Evolutionary conservation across 1,140 invertebrate species (phyloP).

Genomic region (Polyergus mexicanus): DNA sequence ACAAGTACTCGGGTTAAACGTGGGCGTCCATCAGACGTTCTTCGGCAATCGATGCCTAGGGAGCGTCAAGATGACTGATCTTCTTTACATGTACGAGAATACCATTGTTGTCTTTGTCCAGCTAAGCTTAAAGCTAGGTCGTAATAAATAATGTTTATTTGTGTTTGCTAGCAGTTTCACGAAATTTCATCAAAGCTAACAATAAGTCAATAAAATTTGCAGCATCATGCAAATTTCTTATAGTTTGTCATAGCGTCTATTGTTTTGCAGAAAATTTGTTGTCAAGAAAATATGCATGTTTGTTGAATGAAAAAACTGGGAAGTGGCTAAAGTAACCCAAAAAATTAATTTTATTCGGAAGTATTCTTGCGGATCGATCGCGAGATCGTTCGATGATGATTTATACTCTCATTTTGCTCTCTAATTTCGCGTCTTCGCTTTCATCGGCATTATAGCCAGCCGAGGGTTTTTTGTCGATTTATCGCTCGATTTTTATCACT

Average conservation of each 20-base stretch:
- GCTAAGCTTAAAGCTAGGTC: background rate
- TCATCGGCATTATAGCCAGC: background rate
- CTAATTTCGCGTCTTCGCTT: background rate
- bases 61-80: background rate
- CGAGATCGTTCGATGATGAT: slow-evolving; percentile 17
- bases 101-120: slow-evolving; percentile 1
- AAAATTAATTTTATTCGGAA: slow-evolving; percentile 22
- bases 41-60: slow-evolving; percentile 1
- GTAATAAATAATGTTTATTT: background rate
- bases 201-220: no score
- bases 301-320: background rate
- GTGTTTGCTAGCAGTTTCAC: no score
- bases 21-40: slow-evolving; percentile 5
- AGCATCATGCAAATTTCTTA: no score
- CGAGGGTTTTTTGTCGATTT: slow-evolving; percentile 23
- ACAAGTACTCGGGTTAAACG: background rate
- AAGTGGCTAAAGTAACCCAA: background rate
- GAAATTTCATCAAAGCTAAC: no score
- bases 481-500: slow-evolving; percentile 40
- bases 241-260: no score
- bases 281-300: no score
- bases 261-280: no score
- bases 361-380: background rate
- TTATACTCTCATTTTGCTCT: slow-evolving; percentile 25
- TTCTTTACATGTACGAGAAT: background rate